A percentile compares a stretch with the other conserved stretches of the same genome.
Conservation (phyloP, 2,113 vertebrate species). For the Glaucomys volans region DNA sequence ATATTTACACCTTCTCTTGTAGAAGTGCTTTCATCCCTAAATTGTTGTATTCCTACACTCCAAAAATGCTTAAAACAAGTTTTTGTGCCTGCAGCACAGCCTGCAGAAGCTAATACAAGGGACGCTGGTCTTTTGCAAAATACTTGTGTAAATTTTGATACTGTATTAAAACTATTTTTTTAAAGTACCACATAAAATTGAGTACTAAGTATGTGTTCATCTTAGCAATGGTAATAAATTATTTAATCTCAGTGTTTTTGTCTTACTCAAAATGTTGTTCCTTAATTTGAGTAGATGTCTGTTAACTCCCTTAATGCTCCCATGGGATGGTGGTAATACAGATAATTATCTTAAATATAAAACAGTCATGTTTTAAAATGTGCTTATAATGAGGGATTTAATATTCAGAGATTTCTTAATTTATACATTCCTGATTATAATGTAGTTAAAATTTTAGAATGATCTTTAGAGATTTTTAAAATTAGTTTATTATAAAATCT, state of each 20-base stretch:
- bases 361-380: not conserved
- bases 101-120: slow-evolving; percentile 84
- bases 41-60: slow-evolving; percentile 89
- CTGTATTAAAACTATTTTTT: slow-evolving; percentile 94
- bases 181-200: slow-evolving; percentile 90
- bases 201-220: slow-evolving; percentile 90
- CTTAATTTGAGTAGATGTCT: slow-evolving; percentile 21
- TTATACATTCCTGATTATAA: not conserved
- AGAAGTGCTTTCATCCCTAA: slow-evolving; percentile 79
- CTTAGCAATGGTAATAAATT: slow-evolving; percentile 91
- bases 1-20: slow-evolving; percentile 72
- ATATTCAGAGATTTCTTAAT: slow-evolving; percentile 15
- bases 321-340: not conserved
- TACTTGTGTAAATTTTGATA: slow-evolving; percentile 92
- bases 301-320: not conserved
- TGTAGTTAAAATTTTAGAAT: not conserved
- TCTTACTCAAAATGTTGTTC: slow-evolving; percentile 58
- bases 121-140: slow-evolving; percentile 88
- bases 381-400: not conserved
- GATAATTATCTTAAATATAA: slow-evolving; percentile 19
- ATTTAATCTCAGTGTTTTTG: slow-evolving; percentile 85
- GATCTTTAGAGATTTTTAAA: slow-evolving; percentile 2
- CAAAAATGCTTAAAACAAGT: slow-evolving; percentile 80
- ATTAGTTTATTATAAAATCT: not conserved
- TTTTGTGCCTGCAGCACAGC: slow-evolving; percentile 82